Conservation (phyloP, 1,140 invertebrate genomes). For the Coboldia fuscipes region DNA sequence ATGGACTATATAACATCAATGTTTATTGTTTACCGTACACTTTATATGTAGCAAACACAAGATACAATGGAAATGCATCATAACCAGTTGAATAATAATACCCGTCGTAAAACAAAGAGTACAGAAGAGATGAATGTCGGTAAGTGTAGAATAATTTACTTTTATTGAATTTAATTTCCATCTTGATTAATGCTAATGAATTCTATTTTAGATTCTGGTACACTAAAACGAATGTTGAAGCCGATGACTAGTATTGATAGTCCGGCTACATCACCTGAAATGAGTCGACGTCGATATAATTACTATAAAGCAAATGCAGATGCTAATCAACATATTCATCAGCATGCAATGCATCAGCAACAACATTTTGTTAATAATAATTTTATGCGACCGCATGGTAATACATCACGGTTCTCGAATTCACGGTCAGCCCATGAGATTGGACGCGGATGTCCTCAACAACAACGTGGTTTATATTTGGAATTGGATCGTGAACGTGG, state of each 20-base stretch:
- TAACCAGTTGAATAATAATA: constrained; percentile 49
- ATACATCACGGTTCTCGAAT: constrained; percentile 10
- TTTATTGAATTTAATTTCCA: neutral
- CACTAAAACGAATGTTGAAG: constrained; percentile 81
- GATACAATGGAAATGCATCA: constrained; percentile 25
- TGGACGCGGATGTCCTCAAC: constrained; percentile 21
- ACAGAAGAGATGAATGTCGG: constrained; percentile 67
- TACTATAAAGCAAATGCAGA: constrained; percentile 24
- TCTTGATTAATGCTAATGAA: neutral
- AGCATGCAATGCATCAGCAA: constrained; percentile 22
- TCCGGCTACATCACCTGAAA: constrained; percentile 71
- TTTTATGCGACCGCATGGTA: constrained; percentile 15
- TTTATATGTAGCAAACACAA: too few species aligned
- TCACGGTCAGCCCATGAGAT: constrained; percentile 36
- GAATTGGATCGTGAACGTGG: constrained; percentile 54
- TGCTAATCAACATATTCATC: constrained; percentile 25
- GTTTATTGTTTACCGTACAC: too few species aligned
- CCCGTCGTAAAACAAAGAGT: constrained; percentile 62
- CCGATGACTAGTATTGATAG: constrained; percentile 73
- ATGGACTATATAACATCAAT: too few species aligned
- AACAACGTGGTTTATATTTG: constrained; percentile 45
- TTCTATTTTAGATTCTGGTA: constrained; percentile 46
- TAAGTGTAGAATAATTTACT: too few species aligned
- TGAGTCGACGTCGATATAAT: constrained; percentile 48
- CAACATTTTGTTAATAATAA: constrained; percentile 22